phyloP scores from a whole-genome alignment of 2,113 vertebrate genomes.

The Antigone vipio region DNA sequence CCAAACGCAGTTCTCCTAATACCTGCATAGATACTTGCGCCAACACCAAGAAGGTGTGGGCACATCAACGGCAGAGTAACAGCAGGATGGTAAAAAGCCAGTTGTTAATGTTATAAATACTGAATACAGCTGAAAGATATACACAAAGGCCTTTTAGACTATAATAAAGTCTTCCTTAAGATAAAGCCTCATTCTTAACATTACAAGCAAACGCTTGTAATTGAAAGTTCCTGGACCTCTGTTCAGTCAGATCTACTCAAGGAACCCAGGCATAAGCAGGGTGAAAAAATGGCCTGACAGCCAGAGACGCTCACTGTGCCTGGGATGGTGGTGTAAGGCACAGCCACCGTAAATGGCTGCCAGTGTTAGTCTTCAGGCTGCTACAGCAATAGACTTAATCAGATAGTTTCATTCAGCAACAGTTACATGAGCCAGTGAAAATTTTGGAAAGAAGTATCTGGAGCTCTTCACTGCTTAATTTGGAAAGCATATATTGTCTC shows the following conservation, averaged over 20 bases:
- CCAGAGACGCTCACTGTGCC: neutral
- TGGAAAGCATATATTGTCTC: neutral
- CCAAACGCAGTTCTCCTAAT: neutral
- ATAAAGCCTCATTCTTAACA: neutral
- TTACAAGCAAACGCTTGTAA: neutral
- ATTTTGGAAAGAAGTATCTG: neutral
- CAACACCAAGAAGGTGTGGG: neutral
- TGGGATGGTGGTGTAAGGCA: neutral
- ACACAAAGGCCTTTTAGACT: neutral
- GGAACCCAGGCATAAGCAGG: neutral
- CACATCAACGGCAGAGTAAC: rapidly evolving
- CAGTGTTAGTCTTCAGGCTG: neutral
- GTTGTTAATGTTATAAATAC: neutral
- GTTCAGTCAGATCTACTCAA: neutral
- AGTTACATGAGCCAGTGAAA: neutral
- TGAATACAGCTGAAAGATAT: neutral
- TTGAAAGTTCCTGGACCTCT: neutral
- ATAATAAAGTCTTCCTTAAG: neutral
- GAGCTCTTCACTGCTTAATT: neutral
- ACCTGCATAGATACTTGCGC: neutral
- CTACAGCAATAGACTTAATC: neutral
- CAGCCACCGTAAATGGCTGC: neutral
- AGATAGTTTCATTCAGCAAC: neutral
- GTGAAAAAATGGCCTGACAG: neutral
- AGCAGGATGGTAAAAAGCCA: neutral